Conservation (phyloP, 2,113 vertebrate species). For the Strix uralensis region DNA sequence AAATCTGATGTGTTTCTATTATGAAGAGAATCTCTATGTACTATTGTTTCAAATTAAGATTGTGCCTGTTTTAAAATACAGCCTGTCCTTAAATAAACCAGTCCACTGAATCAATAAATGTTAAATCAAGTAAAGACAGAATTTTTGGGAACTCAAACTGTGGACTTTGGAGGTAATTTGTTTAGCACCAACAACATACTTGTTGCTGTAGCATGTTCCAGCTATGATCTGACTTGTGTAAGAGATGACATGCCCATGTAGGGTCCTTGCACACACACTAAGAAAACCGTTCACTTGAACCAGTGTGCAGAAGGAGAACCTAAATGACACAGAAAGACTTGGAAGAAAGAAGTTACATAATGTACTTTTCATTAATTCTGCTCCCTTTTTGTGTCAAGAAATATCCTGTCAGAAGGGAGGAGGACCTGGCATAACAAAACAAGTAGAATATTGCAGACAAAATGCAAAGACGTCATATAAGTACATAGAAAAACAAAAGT, state of each 20-base stretch:
- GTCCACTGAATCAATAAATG: not conserved
- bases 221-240: not conserved
- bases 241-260: rapidly evolving
- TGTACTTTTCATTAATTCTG: not conserved
- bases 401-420: not conserved
- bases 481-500: not conserved
- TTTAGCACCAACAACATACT: not conserved
- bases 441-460: not conserved
- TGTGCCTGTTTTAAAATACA: not conserved
- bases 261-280: not conserved
- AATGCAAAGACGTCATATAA: not conserved
- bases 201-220: not conserved
- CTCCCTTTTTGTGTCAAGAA: not conserved
- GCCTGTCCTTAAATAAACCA: not conserved
- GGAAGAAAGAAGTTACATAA: not conserved
- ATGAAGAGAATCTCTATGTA: not conserved
- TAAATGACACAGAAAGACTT: not conserved
- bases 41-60: not conserved
- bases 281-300: not conserved
- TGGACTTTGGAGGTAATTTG: not conserved
- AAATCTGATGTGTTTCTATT: not conserved
- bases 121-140: not conserved
- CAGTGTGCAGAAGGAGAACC: not conserved
- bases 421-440: not conserved
- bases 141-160: not conserved